Evolutionary conservation across 2,113 vertebrate genomes (phyloP).

Genomic region (Brienomyrus longianalis): DNA sequence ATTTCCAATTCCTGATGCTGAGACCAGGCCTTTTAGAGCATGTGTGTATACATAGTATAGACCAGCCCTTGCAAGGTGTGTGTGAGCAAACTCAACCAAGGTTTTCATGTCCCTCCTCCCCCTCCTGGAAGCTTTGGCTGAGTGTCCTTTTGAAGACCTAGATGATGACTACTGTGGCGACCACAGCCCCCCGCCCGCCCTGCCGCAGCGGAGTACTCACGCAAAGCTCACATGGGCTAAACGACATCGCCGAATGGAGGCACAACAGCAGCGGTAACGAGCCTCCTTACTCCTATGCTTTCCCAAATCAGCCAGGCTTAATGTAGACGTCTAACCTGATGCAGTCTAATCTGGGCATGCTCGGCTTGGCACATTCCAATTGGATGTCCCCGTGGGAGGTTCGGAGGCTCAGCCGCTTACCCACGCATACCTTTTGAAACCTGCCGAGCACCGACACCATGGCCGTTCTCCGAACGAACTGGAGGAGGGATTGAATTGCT

Average conservation of each 20-base stretch:
- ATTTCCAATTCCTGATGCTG: background rate
- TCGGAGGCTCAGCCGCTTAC: background rate
- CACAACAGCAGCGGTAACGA: background rate
- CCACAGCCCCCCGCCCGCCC: background rate
- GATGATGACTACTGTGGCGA: background rate
- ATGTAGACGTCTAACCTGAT: background rate
- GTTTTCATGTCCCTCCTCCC: background rate
- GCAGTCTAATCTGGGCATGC: background rate
- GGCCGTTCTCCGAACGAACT: background rate
- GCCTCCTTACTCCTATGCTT: background rate
- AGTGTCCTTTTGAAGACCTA: slow-evolving; percentile 6
- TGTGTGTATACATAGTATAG: background rate
- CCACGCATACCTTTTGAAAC: background rate
- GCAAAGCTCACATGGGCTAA: background rate
- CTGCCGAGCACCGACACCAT: background rate
- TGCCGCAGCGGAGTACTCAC: background rate
- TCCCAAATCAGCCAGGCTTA: background rate
- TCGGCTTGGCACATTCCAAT: background rate
- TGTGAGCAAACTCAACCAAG: background rate
- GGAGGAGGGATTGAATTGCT: slow-evolving; percentile 1
- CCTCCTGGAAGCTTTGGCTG: background rate
- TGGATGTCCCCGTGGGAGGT: background rate
- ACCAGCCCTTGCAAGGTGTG: background rate
- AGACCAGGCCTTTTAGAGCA: background rate
- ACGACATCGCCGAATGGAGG: background rate